A percentile compares a stretch with the other conserved stretches of the same genome.
Conservation (phyloP, 2,113 vertebrate species). For the Lophius piscatorius region DNA sequence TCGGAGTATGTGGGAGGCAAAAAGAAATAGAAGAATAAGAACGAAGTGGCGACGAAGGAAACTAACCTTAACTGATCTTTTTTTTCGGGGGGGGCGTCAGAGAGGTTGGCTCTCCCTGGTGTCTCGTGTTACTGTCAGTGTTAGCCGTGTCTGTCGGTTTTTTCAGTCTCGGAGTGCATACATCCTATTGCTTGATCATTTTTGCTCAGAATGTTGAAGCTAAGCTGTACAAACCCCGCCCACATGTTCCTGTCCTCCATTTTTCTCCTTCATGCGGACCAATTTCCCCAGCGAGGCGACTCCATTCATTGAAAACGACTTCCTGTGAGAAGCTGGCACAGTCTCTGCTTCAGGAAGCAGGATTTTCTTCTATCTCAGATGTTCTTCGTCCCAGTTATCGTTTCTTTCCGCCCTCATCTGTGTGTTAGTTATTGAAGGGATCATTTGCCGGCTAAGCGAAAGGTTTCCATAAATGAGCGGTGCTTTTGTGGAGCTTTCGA, state of each 20-base stretch:
- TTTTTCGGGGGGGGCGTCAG: slow-evolving; percentile 1
- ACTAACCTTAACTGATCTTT: slow-evolving; percentile 69
- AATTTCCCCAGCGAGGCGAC: no score
- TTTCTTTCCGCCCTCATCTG: no score
- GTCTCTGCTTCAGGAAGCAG: slow-evolving; percentile 41
- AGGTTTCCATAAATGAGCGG: slow-evolving; percentile 47
- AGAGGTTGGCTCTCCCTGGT: slow-evolving; percentile 50
- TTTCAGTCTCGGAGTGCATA: slow-evolving; percentile 49
- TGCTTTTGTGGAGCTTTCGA: slow-evolving; percentile 53
- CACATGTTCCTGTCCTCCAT: no score
- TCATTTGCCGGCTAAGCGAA: slow-evolving; percentile 41
- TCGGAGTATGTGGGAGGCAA: slow-evolving; percentile 63
- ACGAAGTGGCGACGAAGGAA: slow-evolving; percentile 64
- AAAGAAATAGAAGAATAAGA: slow-evolving; percentile 47
- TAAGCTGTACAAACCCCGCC: no score
- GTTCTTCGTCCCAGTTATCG: no score
- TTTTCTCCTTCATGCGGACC: no score
- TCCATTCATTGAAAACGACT: no score
- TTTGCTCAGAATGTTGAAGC: slow-evolving; percentile 11
- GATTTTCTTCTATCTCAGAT: no score
- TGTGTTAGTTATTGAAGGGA: slow-evolving; percentile 34
- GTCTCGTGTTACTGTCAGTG: slow-evolving; percentile 75
- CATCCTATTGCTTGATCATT: slow-evolving; percentile 3
- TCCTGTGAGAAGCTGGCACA: slow-evolving; percentile 35
- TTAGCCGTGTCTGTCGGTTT: slow-evolving; percentile 66